Evolutionary conservation across 2,113 vertebrate species (phyloP), one percentile per base, ranked within the genome.

Genomic region (Phainopepla nitens): DNA sequence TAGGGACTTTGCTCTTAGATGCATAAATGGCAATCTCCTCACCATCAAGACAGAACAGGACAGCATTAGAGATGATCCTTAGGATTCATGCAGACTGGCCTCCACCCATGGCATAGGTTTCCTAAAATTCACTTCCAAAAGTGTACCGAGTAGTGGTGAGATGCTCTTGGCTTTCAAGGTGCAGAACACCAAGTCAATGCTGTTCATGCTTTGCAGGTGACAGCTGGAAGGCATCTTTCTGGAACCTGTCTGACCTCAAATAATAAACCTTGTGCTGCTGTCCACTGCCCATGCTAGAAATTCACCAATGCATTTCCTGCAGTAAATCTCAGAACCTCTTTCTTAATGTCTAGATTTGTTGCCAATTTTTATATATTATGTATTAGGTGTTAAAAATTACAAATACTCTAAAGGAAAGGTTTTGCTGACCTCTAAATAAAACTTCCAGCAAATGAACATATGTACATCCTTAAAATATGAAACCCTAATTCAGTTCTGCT

Each of bases 81-180:
- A 13, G 19, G 13, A 27, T 35, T 68, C 47, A 27, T 62, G 33
- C 6, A 39, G 11, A 41, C 6, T 45, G 53, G 39, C 36, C 20
- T n/a, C 23, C 19, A 47, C 28, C 6, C 33, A 53, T 54, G 6
- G 6, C 31, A 91, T 4, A 15, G 2, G 2, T 21, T 94, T 35
- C 49, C 58, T 42, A 45, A 76, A 75, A 84, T 28, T n/a, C 8
- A 28, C 17, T 47, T 66, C 58, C 33, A 31, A 9, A 62, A 47
- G 22, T 69, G 31, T 42, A 36, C 16, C 1, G 4, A 18, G 18
- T 54, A 54, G 22, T 70, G 41, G n/a, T 49, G 49, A 83, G 49
- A 51, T 20, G 36, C 13, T 49, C 36, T 57, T 15, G 4, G 28
- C 22, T 65, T 47, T 47, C 0, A 0, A 41, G 7, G 11, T 13